Evolutionary conservation across 2,888 invertebrate species (phyloP), one percentile per base, ranked within the genome.

Genomic region (Fabriciana adippe): DNA sequence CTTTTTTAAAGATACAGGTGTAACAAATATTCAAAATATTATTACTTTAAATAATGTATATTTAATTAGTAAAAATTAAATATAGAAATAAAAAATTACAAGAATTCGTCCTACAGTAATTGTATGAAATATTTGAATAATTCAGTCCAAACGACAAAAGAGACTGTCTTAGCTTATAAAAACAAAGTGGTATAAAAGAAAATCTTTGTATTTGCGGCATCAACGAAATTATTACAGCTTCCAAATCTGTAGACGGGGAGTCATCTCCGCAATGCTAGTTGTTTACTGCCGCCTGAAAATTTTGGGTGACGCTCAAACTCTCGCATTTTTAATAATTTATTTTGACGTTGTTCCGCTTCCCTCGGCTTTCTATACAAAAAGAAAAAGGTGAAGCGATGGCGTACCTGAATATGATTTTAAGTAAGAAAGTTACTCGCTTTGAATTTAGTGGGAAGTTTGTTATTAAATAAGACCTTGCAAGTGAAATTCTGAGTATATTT

Each of bases 381-480:
- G 48, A 59, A 65, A 65, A 59, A 65, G 51, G 47, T 59, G 51
- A 31, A 16, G 26, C 26, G 41, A 26, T 26, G 21, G 50, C 50
- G 31, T 50, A 64, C 53, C 47, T 50, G 59, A 65, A 53, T 59
- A 53, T 59, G 65, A 65, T 59, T 65, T 65, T 59, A 59, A 59
- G 31, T 65, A 59, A 54, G 56, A 47, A 59, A 65, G 59, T 65
- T 47, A 60, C 60, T 60, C 26, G n/a, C 18, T 15, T 66, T 31
- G 60, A 66, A 48, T 55, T 60, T 47, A 54, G 35, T 60, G 41
- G 53, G 59, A 66, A 68, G 56, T 66, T 70, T 68, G 59, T 68
- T 69, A 70, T 70, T 70, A 68, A 68, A 63, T 70, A 68, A 70
- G 55, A 62, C 59, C 53, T 66, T 51, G 26, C 18, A 60, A 66